A percentile compares a stretch with the other conserved stretches of the same genome.
phyloP scores from a whole-genome alignment of 1,140 invertebrate genomes.

The Apis dorsata region DNA sequence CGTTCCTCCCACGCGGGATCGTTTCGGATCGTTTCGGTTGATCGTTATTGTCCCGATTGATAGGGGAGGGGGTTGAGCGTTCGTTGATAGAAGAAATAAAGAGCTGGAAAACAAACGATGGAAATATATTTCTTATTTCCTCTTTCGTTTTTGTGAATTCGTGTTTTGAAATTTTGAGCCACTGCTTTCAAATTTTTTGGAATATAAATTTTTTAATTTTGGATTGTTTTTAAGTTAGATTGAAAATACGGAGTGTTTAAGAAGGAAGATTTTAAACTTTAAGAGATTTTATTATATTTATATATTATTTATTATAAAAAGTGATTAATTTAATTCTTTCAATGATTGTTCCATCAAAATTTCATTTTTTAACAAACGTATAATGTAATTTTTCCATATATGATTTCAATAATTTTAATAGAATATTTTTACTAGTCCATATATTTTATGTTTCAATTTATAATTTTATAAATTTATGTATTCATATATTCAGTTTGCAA shows the following conservation, averaged over 20 bases:
- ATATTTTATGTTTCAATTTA: conserved; percentile 1
- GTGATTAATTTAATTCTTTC: not conserved
- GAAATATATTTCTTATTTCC: not conserved
- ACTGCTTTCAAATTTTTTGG: too few species aligned
- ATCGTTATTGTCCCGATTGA: conserved; percentile 14
- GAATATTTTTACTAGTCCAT: not conserved
- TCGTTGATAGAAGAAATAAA: not conserved
- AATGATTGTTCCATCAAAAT: not conserved
- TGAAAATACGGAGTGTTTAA: too few species aligned
- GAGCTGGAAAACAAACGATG: too few species aligned
- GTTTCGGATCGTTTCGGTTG: not conserved
- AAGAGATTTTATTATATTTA: not conserved
- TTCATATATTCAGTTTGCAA: not conserved
- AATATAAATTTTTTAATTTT: not conserved
- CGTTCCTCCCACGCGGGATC: not conserved
- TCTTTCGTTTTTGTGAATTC: not conserved
- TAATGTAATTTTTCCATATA: too few species aligned
- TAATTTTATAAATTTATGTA: not conserved
- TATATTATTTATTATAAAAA: not conserved
- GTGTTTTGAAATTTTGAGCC: too few species aligned
- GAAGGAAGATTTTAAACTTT: too few species aligned
- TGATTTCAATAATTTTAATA: not conserved
- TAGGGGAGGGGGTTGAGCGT: not conserved
- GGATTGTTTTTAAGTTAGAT: not conserved
- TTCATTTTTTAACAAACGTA: not conserved